Evolutionary conservation across 37 sponge, comb jelly and placozoan genomes (phyloP).

Genomic region (Lycopodina hypogea): DNA sequence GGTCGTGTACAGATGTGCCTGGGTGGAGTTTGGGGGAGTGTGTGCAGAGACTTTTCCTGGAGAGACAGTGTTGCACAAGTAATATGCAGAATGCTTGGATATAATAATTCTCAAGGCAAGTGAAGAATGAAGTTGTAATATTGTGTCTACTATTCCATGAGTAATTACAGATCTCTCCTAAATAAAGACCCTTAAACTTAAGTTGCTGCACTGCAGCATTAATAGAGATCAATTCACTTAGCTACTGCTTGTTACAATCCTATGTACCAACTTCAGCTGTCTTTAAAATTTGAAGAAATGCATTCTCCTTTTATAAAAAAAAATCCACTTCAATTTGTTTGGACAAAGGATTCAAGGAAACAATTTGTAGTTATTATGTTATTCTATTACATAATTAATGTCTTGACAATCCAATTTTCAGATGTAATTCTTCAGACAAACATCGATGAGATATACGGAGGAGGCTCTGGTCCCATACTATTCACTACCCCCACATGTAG

Average conservation of each 20-base stretch:
- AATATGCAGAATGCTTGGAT: conserved; percentile 34
- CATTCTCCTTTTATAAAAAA: too few species aligned
- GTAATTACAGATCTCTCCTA: neutral
- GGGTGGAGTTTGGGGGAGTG: conserved; percentile 30
- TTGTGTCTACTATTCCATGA: neutral
- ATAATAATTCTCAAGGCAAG: neutral
- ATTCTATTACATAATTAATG: neutral
- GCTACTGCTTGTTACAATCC: too few species aligned
- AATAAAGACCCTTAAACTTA: neutral
- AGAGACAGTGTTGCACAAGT: conserved; percentile 12
- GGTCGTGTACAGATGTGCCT: conserved; percentile 31
- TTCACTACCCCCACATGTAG: conserved; percentile 26
- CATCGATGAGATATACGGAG: neutral
- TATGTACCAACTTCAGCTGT: too few species aligned
- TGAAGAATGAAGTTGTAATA: too few species aligned
- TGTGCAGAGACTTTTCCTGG: conserved; percentile 37
- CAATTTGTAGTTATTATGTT: too few species aligned
- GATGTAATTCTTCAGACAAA: neutral
- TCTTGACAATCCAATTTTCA: neutral
- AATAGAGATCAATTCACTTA: too few species aligned
- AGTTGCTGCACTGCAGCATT: neutral
- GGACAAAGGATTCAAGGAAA: too few species aligned
- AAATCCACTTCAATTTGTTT: too few species aligned
- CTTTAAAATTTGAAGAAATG: too few species aligned
- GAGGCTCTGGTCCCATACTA: conserved; percentile 25